Base-by-base conservation (phyloP, 2,888 invertebrate genomes). In the Polymixis lichenea region DNA sequence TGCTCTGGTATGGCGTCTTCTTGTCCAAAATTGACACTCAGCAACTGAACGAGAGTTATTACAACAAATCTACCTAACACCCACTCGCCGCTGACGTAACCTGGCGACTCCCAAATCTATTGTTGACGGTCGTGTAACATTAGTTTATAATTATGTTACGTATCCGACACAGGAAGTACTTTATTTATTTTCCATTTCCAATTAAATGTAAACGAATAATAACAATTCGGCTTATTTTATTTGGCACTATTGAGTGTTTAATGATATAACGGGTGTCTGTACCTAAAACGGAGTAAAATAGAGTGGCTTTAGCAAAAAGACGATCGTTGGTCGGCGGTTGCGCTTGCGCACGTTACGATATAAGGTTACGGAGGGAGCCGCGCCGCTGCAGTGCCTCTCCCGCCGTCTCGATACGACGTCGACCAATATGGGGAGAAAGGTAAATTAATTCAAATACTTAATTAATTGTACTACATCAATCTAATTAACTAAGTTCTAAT, bases 361-460 rank as follows among this genome's bases (percentile, higher is more conserved):
- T 93, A 96, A 96, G 92, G 86, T 85, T 81, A 86, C 74, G 90
- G 86, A 85, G 87, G 89, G 89, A 87, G 91, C 89, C 88, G 94
- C 94, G 94, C 92, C 90, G 91, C 88, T 91, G 89, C 94, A 95
- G 93, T 94, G 93, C 93, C 90, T 89, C 92, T 94, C 91, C 92
- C 93, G 85, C 92, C 89, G 93, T 92, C 92, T 89, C 77, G 91
- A 93, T 89, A 88, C 89, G 89, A 91, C 92, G 91, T 88, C 92
- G 87, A 88, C 90, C 89, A 92, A 83, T 86, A 96, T 96, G 96
- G 92, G 95, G 94, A 93, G 92, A 92, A 91, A 95, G 96, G 96
- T 96, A 95, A 87, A 91, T 88, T 82, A 67, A 79, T 83, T 76
- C 67, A 77, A 78, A 67, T 51, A 46, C 2, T 46, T 70, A 79